Percentiles rank a stretch among this genome's conserved stretches.
These are phyloP conservation scores for Stegostoma tigrinum DNA, from an alignment of 2,113 vertebrate genomes.

Conservation along the genomic window DNA sequence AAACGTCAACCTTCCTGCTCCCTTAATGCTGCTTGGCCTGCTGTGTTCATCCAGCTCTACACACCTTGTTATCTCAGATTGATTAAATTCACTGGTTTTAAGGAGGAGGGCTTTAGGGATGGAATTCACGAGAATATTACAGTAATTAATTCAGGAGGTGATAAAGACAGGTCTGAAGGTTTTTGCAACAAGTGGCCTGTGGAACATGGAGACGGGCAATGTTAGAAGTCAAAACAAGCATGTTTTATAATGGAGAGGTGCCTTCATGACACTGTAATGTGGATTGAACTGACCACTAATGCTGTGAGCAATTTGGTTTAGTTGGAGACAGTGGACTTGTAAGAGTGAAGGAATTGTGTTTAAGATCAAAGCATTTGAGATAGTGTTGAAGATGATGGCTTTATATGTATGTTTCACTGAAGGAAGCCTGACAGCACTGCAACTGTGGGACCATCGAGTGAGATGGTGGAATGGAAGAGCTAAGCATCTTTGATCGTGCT, in stretches of 20 bases:
- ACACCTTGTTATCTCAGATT: too few relatives aligned
- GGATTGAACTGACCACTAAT: neutral
- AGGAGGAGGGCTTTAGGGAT: neutral
- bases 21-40: too few relatives aligned
- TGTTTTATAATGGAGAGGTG: neutral
- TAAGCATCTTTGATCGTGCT: neutral
- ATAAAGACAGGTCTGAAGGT: neutral
- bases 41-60: too few relatives aligned
- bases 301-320: neutral
- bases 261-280: neutral
- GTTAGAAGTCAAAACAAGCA: neutral
- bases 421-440: neutral
- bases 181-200: neutral
- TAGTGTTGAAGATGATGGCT: neutral
- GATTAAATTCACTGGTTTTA: neutral
- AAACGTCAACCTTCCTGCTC: too few relatives aligned
- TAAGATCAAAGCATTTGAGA: neutral
- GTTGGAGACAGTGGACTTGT: neutral
- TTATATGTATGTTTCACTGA: neutral
- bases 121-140: neutral
- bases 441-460: neutral
- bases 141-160: neutral
- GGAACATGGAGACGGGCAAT: neutral
- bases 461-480: neutral
- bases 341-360: neutral